These are phyloP conservation scores for Limosa lapponica DNA, from an alignment of 2,797 vertebrate genomes.

Conservation along the genomic window DNA sequence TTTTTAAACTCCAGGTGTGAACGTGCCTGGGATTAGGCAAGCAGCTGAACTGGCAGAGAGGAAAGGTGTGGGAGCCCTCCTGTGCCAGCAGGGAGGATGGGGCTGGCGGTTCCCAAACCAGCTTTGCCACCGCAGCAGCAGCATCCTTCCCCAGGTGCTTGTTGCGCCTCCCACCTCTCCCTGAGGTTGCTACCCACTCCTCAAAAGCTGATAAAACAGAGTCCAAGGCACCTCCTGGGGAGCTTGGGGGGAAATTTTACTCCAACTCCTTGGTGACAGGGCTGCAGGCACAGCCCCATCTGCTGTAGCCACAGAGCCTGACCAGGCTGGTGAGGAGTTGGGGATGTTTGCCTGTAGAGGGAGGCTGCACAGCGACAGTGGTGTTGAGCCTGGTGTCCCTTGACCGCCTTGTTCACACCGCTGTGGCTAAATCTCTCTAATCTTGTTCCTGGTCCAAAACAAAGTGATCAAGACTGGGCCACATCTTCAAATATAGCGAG, in stretches of 20 bases:
- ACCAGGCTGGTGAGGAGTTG: fast-evolving
- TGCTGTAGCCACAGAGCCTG: fast-evolving
- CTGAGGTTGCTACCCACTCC: neutral
- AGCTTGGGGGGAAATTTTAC: neutral
- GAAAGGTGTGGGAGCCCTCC: neutral
- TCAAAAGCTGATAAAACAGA: neutral
- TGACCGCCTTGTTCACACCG: neutral
- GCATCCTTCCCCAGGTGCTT: neutral
- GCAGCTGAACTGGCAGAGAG: neutral
- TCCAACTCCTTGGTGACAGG: neutral
- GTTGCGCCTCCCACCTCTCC: fast-evolving
- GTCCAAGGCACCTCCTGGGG: neutral
- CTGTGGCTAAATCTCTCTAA: fast-evolving
- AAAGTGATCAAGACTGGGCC: neutral
- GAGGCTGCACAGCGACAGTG: neutral
- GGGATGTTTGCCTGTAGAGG: neutral
- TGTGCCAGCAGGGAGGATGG: neutral
- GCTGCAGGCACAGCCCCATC: neutral
- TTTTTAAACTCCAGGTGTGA: neutral
- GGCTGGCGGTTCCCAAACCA: neutral
- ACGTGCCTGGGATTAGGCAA: neutral
- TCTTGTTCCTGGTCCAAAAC: neutral
- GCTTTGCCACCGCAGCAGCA: fast-evolving
- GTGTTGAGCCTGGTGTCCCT: neutral
- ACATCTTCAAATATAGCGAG: neutral